These are phyloP conservation scores for Myotis davidii DNA, from an alignment of 2,113 vertebrate genomes.

Conservation along the genomic window DNA sequence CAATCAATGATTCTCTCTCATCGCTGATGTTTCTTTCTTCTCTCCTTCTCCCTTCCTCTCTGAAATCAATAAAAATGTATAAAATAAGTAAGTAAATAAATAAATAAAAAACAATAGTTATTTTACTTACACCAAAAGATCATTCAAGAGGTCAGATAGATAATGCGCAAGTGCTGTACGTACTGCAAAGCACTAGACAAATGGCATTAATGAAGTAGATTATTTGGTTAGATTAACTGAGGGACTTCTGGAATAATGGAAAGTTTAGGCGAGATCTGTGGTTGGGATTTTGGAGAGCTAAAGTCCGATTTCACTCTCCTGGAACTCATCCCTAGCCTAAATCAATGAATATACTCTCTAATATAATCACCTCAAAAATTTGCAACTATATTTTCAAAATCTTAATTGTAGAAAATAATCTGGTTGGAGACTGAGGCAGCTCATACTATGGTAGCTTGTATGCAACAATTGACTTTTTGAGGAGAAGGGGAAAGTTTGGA, in stretches of 20 bases:
- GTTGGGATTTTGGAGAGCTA: background rate
- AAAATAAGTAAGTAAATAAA: no score
- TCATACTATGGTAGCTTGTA: background rate
- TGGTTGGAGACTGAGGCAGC: background rate
- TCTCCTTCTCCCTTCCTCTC: no score
- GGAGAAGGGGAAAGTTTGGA: background rate
- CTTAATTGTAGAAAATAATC: background rate
- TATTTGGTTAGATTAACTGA: background rate
- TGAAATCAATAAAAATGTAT: no score
- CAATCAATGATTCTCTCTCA: no score
- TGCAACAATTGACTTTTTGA: background rate
- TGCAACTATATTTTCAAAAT: background rate
- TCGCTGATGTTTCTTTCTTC: no score
- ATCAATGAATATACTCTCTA: background rate
- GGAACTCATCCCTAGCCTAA: background rate
- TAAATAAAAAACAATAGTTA: background rate
- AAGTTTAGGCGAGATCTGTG: background rate
- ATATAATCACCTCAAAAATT: background rate
- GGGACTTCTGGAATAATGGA: background rate
- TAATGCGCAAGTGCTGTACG: background rate
- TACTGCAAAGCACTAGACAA: background rate
- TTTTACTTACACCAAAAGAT: background rate
- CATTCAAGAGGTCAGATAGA: background rate
- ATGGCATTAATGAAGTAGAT: background rate
- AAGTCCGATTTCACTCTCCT: background rate